Base-by-base conservation (phyloP, 2,888 invertebrate species). In the Gymnocheta viridis region DNA sequence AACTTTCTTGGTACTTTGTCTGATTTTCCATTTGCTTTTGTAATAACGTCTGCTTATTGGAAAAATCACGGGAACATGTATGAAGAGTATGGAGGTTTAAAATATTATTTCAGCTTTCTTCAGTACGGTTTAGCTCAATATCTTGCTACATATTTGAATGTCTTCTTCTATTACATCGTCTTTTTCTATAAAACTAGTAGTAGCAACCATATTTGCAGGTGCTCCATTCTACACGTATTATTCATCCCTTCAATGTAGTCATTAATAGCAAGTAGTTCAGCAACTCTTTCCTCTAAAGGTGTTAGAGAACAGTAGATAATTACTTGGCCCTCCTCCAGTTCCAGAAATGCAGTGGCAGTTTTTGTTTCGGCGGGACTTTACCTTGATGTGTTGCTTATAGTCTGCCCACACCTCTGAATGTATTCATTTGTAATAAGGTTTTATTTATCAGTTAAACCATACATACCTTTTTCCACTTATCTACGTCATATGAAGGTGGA, bases 361-460 rank as follows among this genome's bases (percentile, higher is more conserved):
- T 62, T 56, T 41, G 47, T 79, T 82, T n/a, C n/a, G n/a, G 10
- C 44, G 72, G n/a, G 17, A 47, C 27, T 82, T 76, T 2, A 27
- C 38, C n/a, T 74, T 82, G 6, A 82, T 62, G 22, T 69, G 70
- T 10, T 44, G 19, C 19, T 83, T 81, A 60, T 60, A 74, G n/a
- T 82, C 69, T 24, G 69, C 60, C 64, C 76, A 79, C 35, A 79
- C 70, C 64, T 58, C 6, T 14, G 12, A 24, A 51, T 24, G 32
- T n/a, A n/a, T n/a, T n/a, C n/a, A 58, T 17, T 9, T 10, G 17
- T 17, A 19, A 58, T n/a, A n/a, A n/a, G n/a, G n/a, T n/a, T 58
- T 4, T 24, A 24, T n/a, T 24, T 32, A 3, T 4, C 17, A 17
- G n/a, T 32, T 58, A 32, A 14, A 24, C n/a, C n/a, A n/a, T n/a